Evolutionary conservation across 2,113 vertebrate genomes (phyloP).

Genomic region (Eudyptes chrysolophus): DNA sequence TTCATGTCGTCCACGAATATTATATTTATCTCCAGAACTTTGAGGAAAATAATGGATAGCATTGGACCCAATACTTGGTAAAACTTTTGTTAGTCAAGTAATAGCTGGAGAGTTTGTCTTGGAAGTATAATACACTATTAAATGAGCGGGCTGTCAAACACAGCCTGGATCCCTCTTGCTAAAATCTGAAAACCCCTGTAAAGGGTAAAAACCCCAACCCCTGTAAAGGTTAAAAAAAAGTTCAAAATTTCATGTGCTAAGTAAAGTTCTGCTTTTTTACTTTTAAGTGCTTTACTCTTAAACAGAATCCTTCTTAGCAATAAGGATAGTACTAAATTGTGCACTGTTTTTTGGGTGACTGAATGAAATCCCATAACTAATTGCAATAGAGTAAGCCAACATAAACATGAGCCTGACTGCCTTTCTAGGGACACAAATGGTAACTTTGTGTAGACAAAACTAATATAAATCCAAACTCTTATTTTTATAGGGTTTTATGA

Average conservation of each 20-base stretch:
- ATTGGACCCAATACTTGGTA: not conserved
- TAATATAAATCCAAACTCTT: slow-evolving; percentile 65
- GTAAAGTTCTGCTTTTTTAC: not conserved
- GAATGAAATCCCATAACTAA: slow-evolving; percentile 2
- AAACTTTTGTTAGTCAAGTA: not conserved
- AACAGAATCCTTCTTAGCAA: not conserved
- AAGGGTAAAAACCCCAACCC: not conserved
- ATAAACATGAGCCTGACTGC: slow-evolving; percentile 18
- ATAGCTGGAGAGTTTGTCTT: not conserved
- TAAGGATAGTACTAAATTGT: not conserved
- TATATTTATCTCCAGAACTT: not conserved
- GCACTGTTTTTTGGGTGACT: not conserved
- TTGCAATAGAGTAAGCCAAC: not conserved
- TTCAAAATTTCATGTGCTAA: not conserved
- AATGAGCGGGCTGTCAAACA: not conserved
- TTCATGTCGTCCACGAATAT: not conserved
- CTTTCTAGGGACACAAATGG: slow-evolving; percentile 5
- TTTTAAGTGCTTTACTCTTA: slow-evolving; percentile 1
- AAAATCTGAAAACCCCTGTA: not conserved
- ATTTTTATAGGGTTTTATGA: slow-evolving; percentile 92
- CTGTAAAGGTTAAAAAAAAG: not conserved
- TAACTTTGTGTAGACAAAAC: slow-evolving; percentile 35
- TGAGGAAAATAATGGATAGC: not conserved
- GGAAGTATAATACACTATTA: not conserved
- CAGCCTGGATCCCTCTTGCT: not conserved